Conservation (phyloP, 2,888 invertebrate genomes). For the Agonopterix heracliana region DNA sequence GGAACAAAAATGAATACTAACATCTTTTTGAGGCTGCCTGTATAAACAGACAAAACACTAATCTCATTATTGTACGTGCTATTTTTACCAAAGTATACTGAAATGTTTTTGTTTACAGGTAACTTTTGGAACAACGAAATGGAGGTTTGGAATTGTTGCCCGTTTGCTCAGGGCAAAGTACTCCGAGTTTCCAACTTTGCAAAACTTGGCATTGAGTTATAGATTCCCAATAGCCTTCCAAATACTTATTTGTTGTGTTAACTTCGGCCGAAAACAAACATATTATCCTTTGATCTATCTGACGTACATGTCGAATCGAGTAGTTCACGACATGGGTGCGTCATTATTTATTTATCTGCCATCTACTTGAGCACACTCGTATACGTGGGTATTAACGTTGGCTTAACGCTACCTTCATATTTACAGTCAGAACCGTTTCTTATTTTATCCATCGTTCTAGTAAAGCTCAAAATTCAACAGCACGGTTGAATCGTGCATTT, state of each 20-base stretch:
- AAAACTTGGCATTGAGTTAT: slow-evolving; percentile 74
- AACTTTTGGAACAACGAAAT: slow-evolving; percentile 53
- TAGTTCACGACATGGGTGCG: slow-evolving; percentile 3
- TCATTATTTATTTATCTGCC: too few relatives aligned
- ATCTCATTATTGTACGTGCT: slow-evolving; percentile 11
- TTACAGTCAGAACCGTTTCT: too few relatives aligned
- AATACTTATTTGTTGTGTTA: slow-evolving; percentile 71
- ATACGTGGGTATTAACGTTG: too few relatives aligned
- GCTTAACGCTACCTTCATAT: too few relatives aligned
- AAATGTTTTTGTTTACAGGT: slow-evolving; percentile 66
- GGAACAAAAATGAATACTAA: too few relatives aligned
- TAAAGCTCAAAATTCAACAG: slow-evolving; percentile 16
- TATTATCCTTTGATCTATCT: slow-evolving; percentile 38
- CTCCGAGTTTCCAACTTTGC: slow-evolving; percentile 61
- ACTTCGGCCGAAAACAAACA: slow-evolving; percentile 64
- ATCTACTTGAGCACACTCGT: too few relatives aligned
- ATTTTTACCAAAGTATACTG: slow-evolving; percentile 14
- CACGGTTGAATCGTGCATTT: slow-evolving; percentile 37
- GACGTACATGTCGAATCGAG: background rate
- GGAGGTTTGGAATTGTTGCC: slow-evolving; percentile 48
- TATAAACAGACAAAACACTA: slow-evolving; percentile 5
- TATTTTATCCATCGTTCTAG: too few relatives aligned
- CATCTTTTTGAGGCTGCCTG: background rate
- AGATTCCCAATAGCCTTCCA: slow-evolving; percentile 68
- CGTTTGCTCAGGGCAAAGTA: slow-evolving; percentile 52